These are phyloP conservation scores for Aproaerema taeniolella DNA, from an alignment of 2,888 invertebrate genomes.

Conservation along the genomic window DNA sequence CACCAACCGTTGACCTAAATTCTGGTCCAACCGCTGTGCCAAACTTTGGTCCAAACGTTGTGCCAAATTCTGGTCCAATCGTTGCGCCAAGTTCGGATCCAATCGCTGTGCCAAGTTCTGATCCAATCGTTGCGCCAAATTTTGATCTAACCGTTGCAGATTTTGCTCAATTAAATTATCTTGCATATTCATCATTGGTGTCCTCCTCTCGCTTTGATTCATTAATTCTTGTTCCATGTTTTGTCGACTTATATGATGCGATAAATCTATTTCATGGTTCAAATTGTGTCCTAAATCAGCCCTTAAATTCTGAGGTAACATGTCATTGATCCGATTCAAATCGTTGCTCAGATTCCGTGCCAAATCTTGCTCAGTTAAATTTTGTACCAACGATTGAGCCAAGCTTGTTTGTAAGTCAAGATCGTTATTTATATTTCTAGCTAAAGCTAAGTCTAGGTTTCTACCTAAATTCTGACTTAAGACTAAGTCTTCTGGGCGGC, in stretches of 20 bases:
- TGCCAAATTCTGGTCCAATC: constrained; percentile 33
- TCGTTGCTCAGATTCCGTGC: constrained; percentile 26
- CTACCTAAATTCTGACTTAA: constrained; percentile 30
- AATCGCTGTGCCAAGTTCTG: constrained; percentile 25
- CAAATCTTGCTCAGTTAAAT: constrained; percentile 24
- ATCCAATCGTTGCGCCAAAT: constrained; percentile 26
- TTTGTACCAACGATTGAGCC: constrained; percentile 25
- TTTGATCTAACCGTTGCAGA: constrained; percentile 32
- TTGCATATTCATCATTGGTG: constrained; percentile 24
- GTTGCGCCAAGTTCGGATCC: constrained; percentile 25
- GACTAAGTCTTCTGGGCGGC: constrained; percentile 31
- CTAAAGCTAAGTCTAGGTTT: constrained; percentile 36
- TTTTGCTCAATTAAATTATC: constrained; percentile 27
- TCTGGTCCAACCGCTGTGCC: constrained; percentile 33
- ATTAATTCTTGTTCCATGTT: constrained; percentile 41
- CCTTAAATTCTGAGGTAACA: constrained; percentile 34
- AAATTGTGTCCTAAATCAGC: constrained; percentile 39
- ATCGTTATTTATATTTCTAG: constrained; percentile 30
- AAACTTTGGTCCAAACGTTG: constrained; percentile 28
- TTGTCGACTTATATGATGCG: constrained; percentile 44
- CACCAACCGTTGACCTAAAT: constrained; percentile 28
- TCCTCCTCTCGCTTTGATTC: constrained; percentile 28
- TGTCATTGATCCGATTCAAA: constrained; percentile 32
- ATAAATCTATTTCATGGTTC: constrained; percentile 44
- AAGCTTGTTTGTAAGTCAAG: constrained; percentile 30